phyloP scores from a whole-genome alignment of 1,140 invertebrate genomes.

The Bemisia tabaci region DNA sequence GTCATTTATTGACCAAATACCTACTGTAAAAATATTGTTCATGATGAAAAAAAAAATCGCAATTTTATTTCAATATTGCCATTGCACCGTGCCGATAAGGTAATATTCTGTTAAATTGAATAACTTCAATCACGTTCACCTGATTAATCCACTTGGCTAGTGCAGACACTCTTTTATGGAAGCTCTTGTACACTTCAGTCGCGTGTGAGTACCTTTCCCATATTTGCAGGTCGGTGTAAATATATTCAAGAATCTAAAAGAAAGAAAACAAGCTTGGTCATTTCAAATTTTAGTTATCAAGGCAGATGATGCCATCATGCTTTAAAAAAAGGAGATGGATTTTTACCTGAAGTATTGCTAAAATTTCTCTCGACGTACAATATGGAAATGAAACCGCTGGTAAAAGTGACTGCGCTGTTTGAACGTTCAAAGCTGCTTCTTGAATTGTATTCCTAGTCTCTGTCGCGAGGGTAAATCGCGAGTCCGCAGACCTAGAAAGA shows the following conservation, averaged over 20 bases:
- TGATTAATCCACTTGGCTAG: constrained; percentile 45
- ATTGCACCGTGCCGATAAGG: too few species aligned
- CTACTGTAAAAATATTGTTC: too few species aligned
- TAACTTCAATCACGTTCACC: too few species aligned
- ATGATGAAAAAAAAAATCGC: too few species aligned
- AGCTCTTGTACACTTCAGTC: constrained; percentile 35
- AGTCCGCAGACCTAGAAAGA: constrained; percentile 19
- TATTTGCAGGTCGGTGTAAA: constrained; percentile 43
- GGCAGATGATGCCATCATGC: background rate
- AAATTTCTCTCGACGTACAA: constrained; percentile 40
- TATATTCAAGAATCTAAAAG: constrained; percentile 35
- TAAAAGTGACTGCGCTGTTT: constrained; percentile 39
- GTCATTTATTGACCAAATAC: too few species aligned
- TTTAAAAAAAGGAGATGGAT: background rate
- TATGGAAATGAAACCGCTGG: constrained; percentile 45
- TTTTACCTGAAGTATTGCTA: constrained; percentile 34
- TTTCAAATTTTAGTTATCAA: background rate
- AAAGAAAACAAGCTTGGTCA: background rate
- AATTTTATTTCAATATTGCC: too few species aligned
- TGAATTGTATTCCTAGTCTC: constrained; percentile 43
- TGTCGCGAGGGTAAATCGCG: constrained; percentile 23
- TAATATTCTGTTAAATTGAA: too few species aligned
- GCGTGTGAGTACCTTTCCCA: constrained; percentile 37
- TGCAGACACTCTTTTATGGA: constrained; percentile 36
- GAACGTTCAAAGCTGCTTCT: constrained; percentile 40